These are phyloP conservation scores for Indicator indicator DNA, from an alignment of 2,113 vertebrate species.

Conservation along the genomic window DNA sequence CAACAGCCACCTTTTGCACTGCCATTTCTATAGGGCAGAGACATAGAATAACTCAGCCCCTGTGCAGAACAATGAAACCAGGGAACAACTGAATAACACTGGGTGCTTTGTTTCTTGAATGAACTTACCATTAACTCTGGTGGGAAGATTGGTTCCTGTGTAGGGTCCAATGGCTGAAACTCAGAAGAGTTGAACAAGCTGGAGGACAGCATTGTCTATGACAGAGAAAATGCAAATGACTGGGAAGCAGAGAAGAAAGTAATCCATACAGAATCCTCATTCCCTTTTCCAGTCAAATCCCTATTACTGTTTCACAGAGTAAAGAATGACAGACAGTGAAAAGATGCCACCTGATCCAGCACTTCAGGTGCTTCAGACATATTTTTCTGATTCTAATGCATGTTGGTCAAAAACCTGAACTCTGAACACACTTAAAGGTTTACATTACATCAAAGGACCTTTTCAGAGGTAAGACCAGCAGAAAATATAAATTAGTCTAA, in stretches of 20 bases:
- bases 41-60: not conserved
- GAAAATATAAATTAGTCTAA: not conserved
- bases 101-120: not conserved
- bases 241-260: not conserved
- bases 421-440: not conserved
- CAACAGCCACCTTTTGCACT: not conserved
- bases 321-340: not conserved
- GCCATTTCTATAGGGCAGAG: not conserved
- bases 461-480: not conserved
- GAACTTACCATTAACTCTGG: constrained; percentile 87
- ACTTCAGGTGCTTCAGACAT: not conserved
- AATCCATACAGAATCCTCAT: not conserved
- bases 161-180: constrained; percentile 90
- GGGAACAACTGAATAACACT: not conserved
- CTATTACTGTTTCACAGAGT: not conserved
- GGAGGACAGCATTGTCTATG: constrained; percentile 66
- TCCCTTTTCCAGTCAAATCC: not conserved
- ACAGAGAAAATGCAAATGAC: not conserved
- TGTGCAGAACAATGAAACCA: not conserved
- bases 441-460: not conserved
- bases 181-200: constrained; percentile 80
- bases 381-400: not conserved
- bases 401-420: not conserved
- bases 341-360: not conserved
- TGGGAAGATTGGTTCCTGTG: constrained; percentile 95